Percentiles rank a stretch among this genome's conserved stretches.
Conservation (phyloP, 2,797 vertebrate species). For the Gobionotothen gibberifrons region DNA sequence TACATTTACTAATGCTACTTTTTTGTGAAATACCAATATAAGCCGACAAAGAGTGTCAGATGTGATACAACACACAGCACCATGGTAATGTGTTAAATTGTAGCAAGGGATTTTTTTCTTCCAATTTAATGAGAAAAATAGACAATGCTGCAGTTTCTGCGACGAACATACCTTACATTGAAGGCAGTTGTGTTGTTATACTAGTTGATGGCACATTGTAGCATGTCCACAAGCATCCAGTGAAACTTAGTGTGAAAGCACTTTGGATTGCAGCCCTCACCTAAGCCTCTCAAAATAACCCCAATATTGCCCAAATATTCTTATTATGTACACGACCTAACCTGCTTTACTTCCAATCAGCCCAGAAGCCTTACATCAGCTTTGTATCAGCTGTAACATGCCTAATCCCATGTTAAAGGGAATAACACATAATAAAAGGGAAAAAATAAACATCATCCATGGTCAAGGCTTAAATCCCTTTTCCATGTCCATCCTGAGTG, state of each 20-base stretch:
- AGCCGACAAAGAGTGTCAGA: constrained; percentile 56
- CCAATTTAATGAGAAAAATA: constrained; percentile 1
- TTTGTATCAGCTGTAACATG: constrained; percentile 77
- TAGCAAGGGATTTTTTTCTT: constrained; percentile 24
- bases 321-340: constrained; percentile 74
- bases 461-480: constrained; percentile 80
- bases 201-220: neutral
- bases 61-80: constrained; percentile 53
- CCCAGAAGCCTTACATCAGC: constrained; percentile 68
- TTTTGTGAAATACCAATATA: constrained; percentile 71
- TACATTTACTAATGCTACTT: constrained; percentile 63
- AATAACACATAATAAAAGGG: constrained; percentile 76
- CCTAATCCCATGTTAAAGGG: constrained; percentile 83
- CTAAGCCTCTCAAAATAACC: constrained; percentile 78
- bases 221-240: constrained; percentile 19
- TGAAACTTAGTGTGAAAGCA: constrained; percentile 35
- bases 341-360: constrained; percentile 82
- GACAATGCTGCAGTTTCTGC: neutral
- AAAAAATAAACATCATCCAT: constrained; percentile 76
- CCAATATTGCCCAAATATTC: constrained; percentile 81
- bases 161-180: neutral
- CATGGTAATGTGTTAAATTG: constrained; percentile 38
- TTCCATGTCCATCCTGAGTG: constrained; percentile 81
- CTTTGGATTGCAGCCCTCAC: constrained; percentile 34
- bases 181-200: neutral